phyloP scores from a whole-genome alignment of 2,797 vertebrate species.

The Etheostoma perlongum region DNA sequence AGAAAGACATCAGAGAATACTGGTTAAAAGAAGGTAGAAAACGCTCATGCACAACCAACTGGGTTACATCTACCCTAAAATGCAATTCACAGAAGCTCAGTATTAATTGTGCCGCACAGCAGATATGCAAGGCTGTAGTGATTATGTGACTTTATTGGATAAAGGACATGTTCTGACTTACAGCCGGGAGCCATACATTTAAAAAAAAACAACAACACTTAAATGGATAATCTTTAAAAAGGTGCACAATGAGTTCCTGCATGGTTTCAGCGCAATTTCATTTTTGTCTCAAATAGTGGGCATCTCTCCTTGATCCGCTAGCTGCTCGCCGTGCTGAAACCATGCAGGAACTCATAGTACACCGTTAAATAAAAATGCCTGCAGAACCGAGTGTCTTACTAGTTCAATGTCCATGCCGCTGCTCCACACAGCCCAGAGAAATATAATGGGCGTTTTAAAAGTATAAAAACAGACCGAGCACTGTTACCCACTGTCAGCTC shows the following conservation, averaged over 20 bases:
- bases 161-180: not conserved
- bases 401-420: not conserved
- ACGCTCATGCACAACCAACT: not conserved
- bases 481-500: not conserved
- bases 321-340: too few species aligned
- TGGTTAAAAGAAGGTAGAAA: constrained; percentile 35
- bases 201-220: not conserved
- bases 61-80: constrained; percentile 1
- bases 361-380: not conserved
- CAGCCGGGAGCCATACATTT: not conserved
- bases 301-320: too few species aligned
- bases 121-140: not conserved
- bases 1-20: constrained; percentile 41
- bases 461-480: not conserved
- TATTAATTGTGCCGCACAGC: not conserved
- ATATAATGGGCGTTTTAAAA: not conserved
- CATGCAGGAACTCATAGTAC: too few species aligned
- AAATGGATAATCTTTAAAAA: constrained; percentile 1
- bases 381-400: not conserved
- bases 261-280: too few species aligned
- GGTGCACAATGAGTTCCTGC: too few species aligned
- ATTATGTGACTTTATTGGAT: not conserved
- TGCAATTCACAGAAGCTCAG: not conserved
- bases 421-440: not conserved
- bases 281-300: too few species aligned